phyloP scores from a whole-genome alignment of 2,797 vertebrate species.

The Chelon auratus region DNA sequence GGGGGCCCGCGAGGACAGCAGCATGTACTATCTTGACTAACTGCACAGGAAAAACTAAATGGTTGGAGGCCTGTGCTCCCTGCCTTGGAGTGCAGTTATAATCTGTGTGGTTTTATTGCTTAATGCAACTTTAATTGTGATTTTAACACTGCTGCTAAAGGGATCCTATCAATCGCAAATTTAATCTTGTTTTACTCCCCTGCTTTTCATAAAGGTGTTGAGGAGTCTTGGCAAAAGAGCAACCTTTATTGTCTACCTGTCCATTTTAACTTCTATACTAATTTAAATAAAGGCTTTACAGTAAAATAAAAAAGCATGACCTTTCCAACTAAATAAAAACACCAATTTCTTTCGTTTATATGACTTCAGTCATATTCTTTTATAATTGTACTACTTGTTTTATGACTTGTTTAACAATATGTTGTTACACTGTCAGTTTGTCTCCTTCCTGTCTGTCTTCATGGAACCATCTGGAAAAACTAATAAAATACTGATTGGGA shows the following conservation, averaged over 20 bases:
- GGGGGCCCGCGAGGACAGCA: slow-evolving; percentile 28
- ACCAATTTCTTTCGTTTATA: neutral
- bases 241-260: neutral
- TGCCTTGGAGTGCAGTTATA: slow-evolving; percentile 1
- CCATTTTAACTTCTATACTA: neutral
- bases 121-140: slow-evolving; percentile 29
- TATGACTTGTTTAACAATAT: slow-evolving; percentile 18
- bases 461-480: slow-evolving; percentile 72
- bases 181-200: slow-evolving; percentile 17
- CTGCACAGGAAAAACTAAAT: slow-evolving; percentile 37
- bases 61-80: neutral
- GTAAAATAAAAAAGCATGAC: neutral
- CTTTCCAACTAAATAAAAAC: neutral
- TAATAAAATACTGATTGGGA: slow-evolving; percentile 68
- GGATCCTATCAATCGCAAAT: slow-evolving; percentile 7
- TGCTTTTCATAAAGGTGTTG: slow-evolving; percentile 7
- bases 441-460: slow-evolving; percentile 55
- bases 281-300: neutral
- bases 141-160: slow-evolving; percentile 10
- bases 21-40: slow-evolving; percentile 36
- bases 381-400: slow-evolving; percentile 1
- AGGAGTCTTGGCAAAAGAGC: slow-evolving; percentile 17
- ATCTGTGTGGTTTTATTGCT: slow-evolving; percentile 33
- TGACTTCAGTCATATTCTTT: neutral
- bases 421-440: slow-evolving; percentile 29